Evolutionary conservation across 2,797 vertebrate genomes (phyloP).

Genomic region (Poecilia gillii): DNA sequence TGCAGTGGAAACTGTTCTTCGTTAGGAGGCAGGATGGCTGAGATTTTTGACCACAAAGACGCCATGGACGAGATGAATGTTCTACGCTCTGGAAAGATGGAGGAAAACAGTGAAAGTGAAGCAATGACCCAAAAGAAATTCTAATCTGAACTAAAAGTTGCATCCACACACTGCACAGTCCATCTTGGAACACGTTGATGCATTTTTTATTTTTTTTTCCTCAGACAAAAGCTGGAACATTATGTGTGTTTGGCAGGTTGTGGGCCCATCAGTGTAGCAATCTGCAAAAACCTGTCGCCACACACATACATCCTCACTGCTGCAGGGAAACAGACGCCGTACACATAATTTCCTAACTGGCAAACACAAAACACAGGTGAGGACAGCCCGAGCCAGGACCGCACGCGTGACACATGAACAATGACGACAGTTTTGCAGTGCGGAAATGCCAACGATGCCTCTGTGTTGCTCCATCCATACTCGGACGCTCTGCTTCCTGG

Average conservation of each 20-base stretch:
- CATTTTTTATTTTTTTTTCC: neutral
- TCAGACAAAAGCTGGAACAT: constrained; percentile 15
- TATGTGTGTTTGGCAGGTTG: constrained; percentile 30
- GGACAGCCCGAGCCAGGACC: constrained; percentile 44
- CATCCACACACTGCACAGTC: constrained; percentile 8
- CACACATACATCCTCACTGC: constrained; percentile 29
- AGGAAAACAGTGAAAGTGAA: constrained; percentile 20
- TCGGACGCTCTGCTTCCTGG: constrained; percentile 39
- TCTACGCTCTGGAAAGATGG: constrained; percentile 34
- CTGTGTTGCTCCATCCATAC: constrained; percentile 46
- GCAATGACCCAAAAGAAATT: constrained; percentile 16
- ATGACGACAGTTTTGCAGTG: constrained; percentile 33
- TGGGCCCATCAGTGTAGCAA: constrained; percentile 19
- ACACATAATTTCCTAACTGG: constrained; percentile 55
- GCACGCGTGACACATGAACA: constrained; percentile 39
- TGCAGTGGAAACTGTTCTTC: constrained; percentile 77
- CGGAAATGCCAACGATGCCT: constrained; percentile 42
- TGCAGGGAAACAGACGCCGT: constrained; percentile 49
- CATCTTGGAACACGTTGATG: constrained; percentile 4
- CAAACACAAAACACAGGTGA: constrained; percentile 52
- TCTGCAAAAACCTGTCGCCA: constrained; percentile 21
- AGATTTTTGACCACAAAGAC: constrained; percentile 76
- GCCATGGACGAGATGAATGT: constrained; percentile 61
- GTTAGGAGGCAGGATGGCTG: constrained; percentile 70
- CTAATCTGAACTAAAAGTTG: constrained; percentile 8